Percentiles rank a stretch among this genome's conserved stretches.
phyloP scores from a whole-genome alignment of 2,113 vertebrate genomes.

The Cyanoliseus patagonus region DNA sequence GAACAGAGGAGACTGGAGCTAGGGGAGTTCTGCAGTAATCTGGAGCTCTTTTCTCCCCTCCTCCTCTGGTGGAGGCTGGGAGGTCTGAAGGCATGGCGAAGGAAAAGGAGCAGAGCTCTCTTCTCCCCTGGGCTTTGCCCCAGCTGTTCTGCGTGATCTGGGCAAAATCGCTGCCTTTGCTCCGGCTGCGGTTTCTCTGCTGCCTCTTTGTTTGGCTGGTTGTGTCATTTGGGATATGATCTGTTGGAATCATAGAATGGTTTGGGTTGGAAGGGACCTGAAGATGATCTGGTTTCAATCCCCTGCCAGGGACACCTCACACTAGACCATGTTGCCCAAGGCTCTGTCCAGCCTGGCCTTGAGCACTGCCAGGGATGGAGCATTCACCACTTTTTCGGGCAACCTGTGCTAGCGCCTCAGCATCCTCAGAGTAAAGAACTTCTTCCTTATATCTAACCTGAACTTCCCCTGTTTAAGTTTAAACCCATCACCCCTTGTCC shows the following conservation, averaged over 20 bases:
- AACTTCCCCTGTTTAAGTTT: background rate
- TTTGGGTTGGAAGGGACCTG: background rate
- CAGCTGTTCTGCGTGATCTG: background rate
- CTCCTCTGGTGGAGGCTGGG: background rate
- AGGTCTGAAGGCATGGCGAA: background rate
- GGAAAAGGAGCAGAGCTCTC: background rate
- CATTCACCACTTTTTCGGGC: background rate
- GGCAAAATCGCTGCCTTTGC: background rate
- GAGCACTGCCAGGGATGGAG: background rate
- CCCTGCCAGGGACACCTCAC: background rate
- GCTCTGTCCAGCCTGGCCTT: background rate
- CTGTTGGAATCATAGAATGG: background rate
- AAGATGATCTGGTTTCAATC: background rate
- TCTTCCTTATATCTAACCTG: background rate
- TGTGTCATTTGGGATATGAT: background rate
- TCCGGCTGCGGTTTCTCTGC: background rate
- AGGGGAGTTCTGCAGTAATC: background rate
- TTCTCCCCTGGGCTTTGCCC: background rate
- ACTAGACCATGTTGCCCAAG: background rate
- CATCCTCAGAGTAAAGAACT: background rate
- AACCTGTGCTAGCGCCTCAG: background rate
- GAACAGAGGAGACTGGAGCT: background rate
- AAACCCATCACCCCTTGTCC: background rate
- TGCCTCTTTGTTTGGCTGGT: background rate
- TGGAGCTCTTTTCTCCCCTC: background rate